Percentiles rank a stretch among this genome's conserved stretches.
Evolutionary conservation across 37 sponge, comb jelly and placozoan species (phyloP).

Genomic region (Aplysina aerophoba): DNA sequence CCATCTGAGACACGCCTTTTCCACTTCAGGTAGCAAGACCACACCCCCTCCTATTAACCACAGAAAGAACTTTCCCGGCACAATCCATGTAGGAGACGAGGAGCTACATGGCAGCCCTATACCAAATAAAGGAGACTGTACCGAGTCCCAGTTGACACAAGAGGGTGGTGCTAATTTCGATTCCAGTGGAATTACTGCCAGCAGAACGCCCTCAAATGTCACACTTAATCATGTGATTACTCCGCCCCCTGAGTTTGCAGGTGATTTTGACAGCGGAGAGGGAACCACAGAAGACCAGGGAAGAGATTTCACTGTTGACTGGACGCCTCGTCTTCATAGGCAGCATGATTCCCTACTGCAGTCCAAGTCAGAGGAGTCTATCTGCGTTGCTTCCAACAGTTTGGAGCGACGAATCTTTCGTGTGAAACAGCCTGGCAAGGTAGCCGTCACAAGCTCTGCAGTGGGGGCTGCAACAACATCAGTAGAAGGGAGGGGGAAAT

Average conservation of each 20-base stretch:
- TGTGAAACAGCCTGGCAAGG: background rate
- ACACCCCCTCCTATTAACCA: too few relatives aligned
- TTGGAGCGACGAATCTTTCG: background rate
- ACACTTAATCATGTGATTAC: slow-evolving; percentile 1
- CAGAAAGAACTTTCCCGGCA: too few relatives aligned
- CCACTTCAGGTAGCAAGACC: background rate
- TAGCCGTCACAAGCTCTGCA: too few relatives aligned
- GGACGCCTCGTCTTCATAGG: background rate
- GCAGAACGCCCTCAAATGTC: background rate
- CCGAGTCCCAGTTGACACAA: too few relatives aligned
- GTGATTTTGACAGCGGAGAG: background rate
- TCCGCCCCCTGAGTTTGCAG: slow-evolving; percentile 22
- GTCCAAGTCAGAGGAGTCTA: slow-evolving; percentile 26
- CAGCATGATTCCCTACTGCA: background rate
- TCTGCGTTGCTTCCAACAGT: background rate
- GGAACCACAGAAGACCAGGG: background rate
- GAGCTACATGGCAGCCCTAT: too few relatives aligned
- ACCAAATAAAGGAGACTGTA: too few relatives aligned
- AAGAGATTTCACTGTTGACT: slow-evolving; percentile 5
- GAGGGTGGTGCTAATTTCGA: too few relatives aligned
- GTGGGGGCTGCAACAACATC: too few relatives aligned
- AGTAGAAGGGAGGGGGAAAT: background rate
- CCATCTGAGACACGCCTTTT: background rate
- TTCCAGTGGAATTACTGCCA: too few relatives aligned
- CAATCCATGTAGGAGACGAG: too few relatives aligned